A percentile compares a stretch with the other conserved stretches of the same genome.
These are phyloP conservation scores for Pollimyrus isidori DNA, from an alignment of 2,113 vertebrate species.

Conservation along the genomic window DNA sequence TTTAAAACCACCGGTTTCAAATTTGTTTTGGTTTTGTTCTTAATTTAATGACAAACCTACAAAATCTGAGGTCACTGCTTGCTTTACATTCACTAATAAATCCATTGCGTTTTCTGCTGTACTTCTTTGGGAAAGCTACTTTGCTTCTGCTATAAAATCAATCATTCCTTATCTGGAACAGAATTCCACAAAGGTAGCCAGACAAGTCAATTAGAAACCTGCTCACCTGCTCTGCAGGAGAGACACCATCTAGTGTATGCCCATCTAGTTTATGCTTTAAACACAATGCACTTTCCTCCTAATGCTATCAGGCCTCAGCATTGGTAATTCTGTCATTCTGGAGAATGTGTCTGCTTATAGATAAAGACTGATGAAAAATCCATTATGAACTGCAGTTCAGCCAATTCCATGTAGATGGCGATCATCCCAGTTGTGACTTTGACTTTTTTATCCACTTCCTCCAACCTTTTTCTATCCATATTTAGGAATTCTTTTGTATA, in stretches of 20 bases:
- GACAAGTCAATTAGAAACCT: background rate
- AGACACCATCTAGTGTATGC: background rate
- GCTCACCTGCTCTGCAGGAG: background rate
- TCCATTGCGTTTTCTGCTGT: background rate
- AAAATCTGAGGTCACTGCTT: background rate
- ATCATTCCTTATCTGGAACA: background rate
- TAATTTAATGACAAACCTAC: background rate
- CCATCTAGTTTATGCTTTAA: background rate
- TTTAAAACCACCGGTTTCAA: background rate
- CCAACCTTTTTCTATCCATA: background rate
- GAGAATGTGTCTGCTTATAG: slow-evolving; percentile 10
- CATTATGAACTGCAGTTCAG: slow-evolving; percentile 5
- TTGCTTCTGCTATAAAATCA: background rate
- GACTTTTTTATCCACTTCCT: background rate
- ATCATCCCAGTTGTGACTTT: background rate
- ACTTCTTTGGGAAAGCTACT: background rate
- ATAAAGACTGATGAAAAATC: slow-evolving; percentile 4
- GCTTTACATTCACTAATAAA: background rate
- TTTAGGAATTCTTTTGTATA: background rate
- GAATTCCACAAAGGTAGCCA: background rate
- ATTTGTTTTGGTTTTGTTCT: background rate
- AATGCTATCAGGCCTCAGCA: background rate
- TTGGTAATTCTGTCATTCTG: slow-evolving; percentile 2
- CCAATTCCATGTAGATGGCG: background rate
- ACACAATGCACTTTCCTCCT: background rate